Evolutionary conservation across 1,140 invertebrate genomes (phyloP), one percentile per base, ranked within the genome.

Genomic region (Cherax destructor): DNA sequence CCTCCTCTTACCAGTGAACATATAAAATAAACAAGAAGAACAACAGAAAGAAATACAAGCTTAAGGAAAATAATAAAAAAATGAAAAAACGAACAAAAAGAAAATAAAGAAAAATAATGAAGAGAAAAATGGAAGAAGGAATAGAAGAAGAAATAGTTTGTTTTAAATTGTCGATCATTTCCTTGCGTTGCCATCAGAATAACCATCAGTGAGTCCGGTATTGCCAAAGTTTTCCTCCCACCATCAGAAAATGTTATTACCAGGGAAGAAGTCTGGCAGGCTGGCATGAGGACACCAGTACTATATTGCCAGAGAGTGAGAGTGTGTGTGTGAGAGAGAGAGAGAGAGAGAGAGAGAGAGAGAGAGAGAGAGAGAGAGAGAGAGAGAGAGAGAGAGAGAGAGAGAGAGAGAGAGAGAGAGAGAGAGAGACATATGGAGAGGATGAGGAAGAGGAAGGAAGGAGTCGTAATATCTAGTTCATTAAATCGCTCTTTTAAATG

Each of bases 171-270:
- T 65, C 61, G 61, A 11, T 65, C 61, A 5, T 65, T 65, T 65
- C 61, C 18, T 65, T 65, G 13, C 21, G 61, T 65, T 65, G 61
- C 18, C 61, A 65, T 65, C 61, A 65, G 18, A 65, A 65, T 65
- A 65, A 65, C 61, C 13, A 65, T 65, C 61, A 65, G 61, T 16
- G 61, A 21, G 61, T 65, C 61, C 61, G 61, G 61, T 21, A 65
- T 65, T 65, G 61, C 61, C 21, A 65, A 65, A 65, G 61, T 65
- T 65, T 65, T 18, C 61, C 61, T 65, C 18, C 21, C 61, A 59
- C 61, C 61, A 65, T 65, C 61, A 65, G 61, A 65, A 65, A 65
- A 65, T 21, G 61, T 65, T 65, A 65, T 65, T 65, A 65, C 61
- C 61, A 65, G 61, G 61, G 18, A 5, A 65, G 61, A 21, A 65